phyloP scores from a whole-genome alignment of 2,888 invertebrate genomes.

The Linnaemya vulpina region DNA sequence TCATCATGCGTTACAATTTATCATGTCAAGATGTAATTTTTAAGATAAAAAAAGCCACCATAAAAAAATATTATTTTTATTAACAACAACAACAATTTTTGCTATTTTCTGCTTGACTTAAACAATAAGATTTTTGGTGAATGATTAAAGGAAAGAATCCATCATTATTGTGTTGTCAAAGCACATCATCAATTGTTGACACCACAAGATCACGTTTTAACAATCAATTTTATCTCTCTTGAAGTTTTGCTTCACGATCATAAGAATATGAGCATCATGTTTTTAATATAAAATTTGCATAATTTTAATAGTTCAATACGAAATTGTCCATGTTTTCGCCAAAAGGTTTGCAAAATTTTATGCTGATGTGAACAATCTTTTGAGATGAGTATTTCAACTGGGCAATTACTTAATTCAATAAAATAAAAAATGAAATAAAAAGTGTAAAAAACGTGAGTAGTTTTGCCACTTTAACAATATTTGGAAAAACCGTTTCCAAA shows the following conservation, averaged over 20 bases:
- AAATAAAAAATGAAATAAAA: no score
- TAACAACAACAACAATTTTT: not conserved
- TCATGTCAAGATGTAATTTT: slow-evolving; percentile 66
- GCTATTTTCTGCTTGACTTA: slow-evolving; percentile 54
- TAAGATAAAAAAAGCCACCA: slow-evolving; percentile 39
- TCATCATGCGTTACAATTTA: slow-evolving; percentile 68
- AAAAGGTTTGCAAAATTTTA: slow-evolving; percentile 35
- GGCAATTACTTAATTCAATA: not conserved
- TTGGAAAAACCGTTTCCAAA: not conserved
- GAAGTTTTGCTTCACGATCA: not conserved
- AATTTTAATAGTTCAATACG: slow-evolving; percentile 33
- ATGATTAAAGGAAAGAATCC: slow-evolving; percentile 35
- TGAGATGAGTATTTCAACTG: not conserved
- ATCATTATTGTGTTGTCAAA: slow-evolving; percentile 36
- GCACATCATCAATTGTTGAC: slow-evolving; percentile 64
- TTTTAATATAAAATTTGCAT: slow-evolving; percentile 64
- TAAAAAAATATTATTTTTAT: not conserved
- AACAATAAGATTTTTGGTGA: slow-evolving; percentile 20
- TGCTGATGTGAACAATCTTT: slow-evolving; percentile 28
- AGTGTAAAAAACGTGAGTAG: slow-evolving; percentile 64
- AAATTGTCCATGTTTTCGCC: slow-evolving; percentile 60
- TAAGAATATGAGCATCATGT: slow-evolving; percentile 53
- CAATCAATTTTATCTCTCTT: slow-evolving; percentile 52
- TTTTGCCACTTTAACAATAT: slow-evolving; percentile 1
- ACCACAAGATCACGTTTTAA: slow-evolving; percentile 65